Base-by-base conservation (phyloP, 2,888 invertebrate genomes). In the Torymus texanus region DNA sequence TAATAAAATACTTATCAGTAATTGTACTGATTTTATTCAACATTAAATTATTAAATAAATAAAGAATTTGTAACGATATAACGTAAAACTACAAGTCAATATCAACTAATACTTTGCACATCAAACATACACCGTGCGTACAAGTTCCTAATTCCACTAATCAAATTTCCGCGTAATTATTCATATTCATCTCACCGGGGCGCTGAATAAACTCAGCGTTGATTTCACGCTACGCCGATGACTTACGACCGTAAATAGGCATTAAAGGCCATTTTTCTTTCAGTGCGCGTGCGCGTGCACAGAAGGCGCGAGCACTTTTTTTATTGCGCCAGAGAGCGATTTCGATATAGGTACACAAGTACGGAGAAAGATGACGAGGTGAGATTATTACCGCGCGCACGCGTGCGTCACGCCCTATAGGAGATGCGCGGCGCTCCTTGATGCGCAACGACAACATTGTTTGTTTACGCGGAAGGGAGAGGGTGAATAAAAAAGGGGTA, bases 391-490 rank as follows among this genome's bases (percentile, higher is more conserved):
- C 14, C n/a, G 3, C 8, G 2, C n/a, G 41, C 41, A 8, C 41
- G 41, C 8, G 41, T 5, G 5, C 58, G 74, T 65, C 16, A 74
- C 74, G 74, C 41, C 41, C 14, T 41, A 13, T 41, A 13, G 73
- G 13, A 53, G 4, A 21, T 53, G 5, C 8, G 5, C 8, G 21
- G 24, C n/a, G 63, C 11, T 10, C 66, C 51, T 24, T 53, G 5
- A 74, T n/a, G 74, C 74, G 74, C 18, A 74, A 50, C 66, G 58
- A 14, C 13, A 41, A 24, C 24, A 59, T 21, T 74, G 66, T 74
- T 56, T 74, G 65, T 74, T 74, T 74, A 65, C 50, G 21, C 5
- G 11, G 62, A 8, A 18, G 5, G 29, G 18, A 16, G 24, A 41
- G 67, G 16, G 16, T 41, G 41, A 41, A 41, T 41, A 41, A 41